These are phyloP conservation scores for Micropoecilia bifurca DNA, from an alignment of 2,797 vertebrate species.

Conservation along the genomic window DNA sequence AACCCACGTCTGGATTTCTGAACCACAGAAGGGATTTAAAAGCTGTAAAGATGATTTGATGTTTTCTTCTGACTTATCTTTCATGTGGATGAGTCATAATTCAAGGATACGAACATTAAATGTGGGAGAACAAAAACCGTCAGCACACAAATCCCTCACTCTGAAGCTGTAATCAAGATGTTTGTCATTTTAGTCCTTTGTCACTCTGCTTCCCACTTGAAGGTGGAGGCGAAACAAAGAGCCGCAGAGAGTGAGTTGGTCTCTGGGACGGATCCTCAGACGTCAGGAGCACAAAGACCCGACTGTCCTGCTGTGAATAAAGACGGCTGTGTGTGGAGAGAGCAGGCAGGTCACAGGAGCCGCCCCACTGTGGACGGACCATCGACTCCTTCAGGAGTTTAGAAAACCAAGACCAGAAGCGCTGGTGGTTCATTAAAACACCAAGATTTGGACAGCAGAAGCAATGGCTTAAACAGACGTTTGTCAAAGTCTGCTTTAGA, in stretches of 20 bases:
- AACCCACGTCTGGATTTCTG: neutral
- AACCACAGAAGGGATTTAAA: neutral
- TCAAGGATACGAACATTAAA: neutral
- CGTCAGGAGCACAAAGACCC: conserved; percentile 61
- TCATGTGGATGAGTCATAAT: conserved; percentile 20
- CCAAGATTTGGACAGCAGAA: neutral
- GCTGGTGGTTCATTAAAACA: neutral
- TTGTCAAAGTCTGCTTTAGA: neutral
- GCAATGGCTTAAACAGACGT: neutral
- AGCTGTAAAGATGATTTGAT: neutral
- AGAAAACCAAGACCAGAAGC: neutral
- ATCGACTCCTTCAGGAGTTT: neutral
- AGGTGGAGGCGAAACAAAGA: conserved; percentile 43
- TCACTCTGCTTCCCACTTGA: conserved; percentile 47
- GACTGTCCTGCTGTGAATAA: conserved; percentile 60
- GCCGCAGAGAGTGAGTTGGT: conserved; percentile 7
- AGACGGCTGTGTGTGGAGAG: conserved; percentile 58
- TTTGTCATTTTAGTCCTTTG: conserved; percentile 61
- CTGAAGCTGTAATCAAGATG: conserved; percentile 54
- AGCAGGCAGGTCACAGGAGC: conserved; percentile 23
- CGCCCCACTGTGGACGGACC: conserved; percentile 39
- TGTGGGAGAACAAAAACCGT: conserved; percentile 20
- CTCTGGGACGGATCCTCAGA: conserved; percentile 34
- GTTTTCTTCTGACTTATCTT: conserved; percentile 1
- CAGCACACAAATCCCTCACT: conserved; percentile 41